Evolutionary conservation across 2,888 invertebrate genomes (phyloP), one percentile per base, ranked within the genome.

Genomic region (Brachylomia viminalis): DNA sequence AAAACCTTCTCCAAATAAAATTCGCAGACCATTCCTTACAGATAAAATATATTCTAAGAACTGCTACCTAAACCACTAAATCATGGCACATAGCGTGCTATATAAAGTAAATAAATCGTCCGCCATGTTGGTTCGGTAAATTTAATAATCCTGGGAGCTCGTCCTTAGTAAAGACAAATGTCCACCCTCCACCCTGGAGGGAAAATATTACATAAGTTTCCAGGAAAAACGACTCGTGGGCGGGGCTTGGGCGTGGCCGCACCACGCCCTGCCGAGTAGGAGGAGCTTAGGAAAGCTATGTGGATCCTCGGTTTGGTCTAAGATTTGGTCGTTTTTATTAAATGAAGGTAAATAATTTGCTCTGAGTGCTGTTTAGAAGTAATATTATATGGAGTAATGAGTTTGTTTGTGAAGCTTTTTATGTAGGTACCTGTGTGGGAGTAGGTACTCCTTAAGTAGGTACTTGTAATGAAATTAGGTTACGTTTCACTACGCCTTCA

Each of bases 131-230:
- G 81, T 89, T 90, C 91, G 85, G 92, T 93, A 93, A 93, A 95
- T 95, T 95, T 94, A 95, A 95, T 95, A 95, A 95, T 92, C 92
- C 92, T 88, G 91, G 90, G 86, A 86, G 80, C 82, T 80, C 86
- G 89, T 91, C 89, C 87, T 88, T 89, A 88, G 90, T 89, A 90
- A 92, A 94, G 93, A 93, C 91, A 93, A 94, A 92, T 92, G 93
- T 91, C 92, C 94, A 92, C 94, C 94, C 93, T 84, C 92, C 93
- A 90, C 94, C 94, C 93, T 79, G 89, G 64, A 80, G 77, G 78
- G 86, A 90, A 90, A 91, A 90, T 90, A 88, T 93, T 93, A 93
- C 88, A 88, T 93, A 93, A 93, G 89, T 86, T 87, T 85, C 87
- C 79, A 79, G 90, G 86, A 88, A 90, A 91, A 90, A 89, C 84